Conservation (phyloP, 2,797 vertebrate genomes). For the Chelon auratus region DNA sequence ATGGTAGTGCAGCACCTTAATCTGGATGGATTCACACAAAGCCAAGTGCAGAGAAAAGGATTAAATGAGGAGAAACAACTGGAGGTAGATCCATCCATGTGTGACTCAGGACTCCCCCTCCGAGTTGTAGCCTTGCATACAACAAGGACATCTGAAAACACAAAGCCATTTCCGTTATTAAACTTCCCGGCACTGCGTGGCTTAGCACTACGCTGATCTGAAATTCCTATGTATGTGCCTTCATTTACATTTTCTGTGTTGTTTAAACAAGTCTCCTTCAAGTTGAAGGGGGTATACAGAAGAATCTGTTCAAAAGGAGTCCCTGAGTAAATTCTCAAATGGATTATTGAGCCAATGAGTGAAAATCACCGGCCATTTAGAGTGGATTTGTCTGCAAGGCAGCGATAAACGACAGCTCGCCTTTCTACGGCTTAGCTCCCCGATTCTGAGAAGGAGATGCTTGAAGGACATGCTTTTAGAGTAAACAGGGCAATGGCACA, state of each 20-base stretch:
- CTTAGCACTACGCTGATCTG: constrained; percentile 22
- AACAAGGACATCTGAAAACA: constrained; percentile 55
- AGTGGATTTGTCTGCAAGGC: constrained; percentile 86
- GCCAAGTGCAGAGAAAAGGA: constrained; percentile 19
- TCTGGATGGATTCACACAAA: constrained; percentile 31
- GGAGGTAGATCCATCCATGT: constrained; percentile 30
- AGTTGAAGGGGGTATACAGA: constrained; percentile 58
- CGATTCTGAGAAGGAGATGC: constrained; percentile 74
- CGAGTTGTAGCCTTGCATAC: constrained; percentile 32
- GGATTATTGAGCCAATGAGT: constrained; percentile 85
- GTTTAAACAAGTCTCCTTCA: constrained; percentile 71
- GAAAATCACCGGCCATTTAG: constrained; percentile 82
- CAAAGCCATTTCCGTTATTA: constrained; percentile 25
- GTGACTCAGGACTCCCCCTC: constrained; percentile 33
- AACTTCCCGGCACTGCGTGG: constrained; percentile 11
- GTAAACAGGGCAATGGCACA: constrained; percentile 66
- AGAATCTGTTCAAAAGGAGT: constrained; percentile 63
- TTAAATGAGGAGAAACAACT: constrained; percentile 43
- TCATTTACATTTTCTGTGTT: constrained; percentile 63
- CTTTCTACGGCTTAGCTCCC: constrained; percentile 77
- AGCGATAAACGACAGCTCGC: constrained; percentile 80
- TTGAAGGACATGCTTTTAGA: constrained; percentile 81
- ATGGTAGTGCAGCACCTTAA: constrained; percentile 22
- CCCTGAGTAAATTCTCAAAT: constrained; percentile 79
- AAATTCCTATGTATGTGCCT: constrained; percentile 44